Evolutionary conservation across 2,113 vertebrate genomes (phyloP), one percentile per base, ranked within the genome.

Genomic region (Penelope pileata): DNA sequence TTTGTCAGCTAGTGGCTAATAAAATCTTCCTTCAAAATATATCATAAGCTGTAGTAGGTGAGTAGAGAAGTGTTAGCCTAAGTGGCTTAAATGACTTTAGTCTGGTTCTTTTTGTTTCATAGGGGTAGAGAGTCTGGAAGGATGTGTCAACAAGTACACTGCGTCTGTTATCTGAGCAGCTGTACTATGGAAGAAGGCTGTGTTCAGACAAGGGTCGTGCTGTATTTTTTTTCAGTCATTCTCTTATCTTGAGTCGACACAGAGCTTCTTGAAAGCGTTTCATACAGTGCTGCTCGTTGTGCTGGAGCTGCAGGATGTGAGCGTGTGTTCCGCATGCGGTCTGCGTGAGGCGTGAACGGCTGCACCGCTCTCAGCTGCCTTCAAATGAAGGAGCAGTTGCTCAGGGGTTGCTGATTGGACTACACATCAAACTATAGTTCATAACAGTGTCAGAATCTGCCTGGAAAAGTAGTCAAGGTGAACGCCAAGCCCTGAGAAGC

Each of bases 91-190:
- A 72, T 68, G 17, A 67, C 48, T 90, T 83, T 2, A 13, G 36
- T 69, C 19, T 34, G 1, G 56, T 62, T 38, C 6, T 66, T 43
- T 38, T 22, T 56, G 10, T 78, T 66, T 43, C 8, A 1, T 30
- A 50, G 29, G 30, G 53, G 22, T 42, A 15, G 77, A 74, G 50
- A 7, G 23, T 50, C 21, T 40, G 66, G 36, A 12, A 10, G 8
- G 23, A 26, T n/a, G 27, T 12, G 5, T 63, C 18, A n/a, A 32
- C 16, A 12, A 42, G 29, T 36, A 4, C 2, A 0, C 27, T 12
- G 1, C 6, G 13, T 54, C 62, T 48, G 58, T 59, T 36, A 11
- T 5, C 74, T 36, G 73, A 68, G 91, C 16, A 53, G 62, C 48
- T 45, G 24, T 5, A 0, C 48, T 94, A 19, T 40, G 10, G 27